Conservation (phyloP, 2,888 invertebrate genomes). For the Galerucella pusilla region DNA sequence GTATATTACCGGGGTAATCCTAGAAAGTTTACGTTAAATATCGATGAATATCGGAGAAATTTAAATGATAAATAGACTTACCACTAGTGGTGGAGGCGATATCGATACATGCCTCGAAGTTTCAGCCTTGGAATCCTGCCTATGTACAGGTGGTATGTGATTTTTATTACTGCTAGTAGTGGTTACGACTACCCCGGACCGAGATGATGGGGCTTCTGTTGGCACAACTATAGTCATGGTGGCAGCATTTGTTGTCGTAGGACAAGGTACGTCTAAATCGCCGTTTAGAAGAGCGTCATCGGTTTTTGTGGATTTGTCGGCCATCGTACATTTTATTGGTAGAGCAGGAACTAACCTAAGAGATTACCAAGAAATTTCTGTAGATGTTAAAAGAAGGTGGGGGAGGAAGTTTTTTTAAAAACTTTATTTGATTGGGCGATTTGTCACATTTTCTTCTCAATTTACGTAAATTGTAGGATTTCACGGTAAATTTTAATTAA, state of each 20-base stretch:
- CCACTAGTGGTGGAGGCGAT: constrained; percentile 41
- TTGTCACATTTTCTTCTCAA: no score
- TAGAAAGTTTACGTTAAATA: constrained; percentile 13
- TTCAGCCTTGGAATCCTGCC: constrained; percentile 49
- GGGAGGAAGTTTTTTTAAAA: no score
- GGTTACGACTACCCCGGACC: constrained; percentile 52
- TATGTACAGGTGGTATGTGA: constrained; percentile 42
- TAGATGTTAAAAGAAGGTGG: neutral
- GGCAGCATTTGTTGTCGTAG: constrained; percentile 67
- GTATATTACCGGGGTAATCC: constrained; percentile 56
- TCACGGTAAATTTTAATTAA: no score
- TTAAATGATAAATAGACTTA: constrained; percentile 31
- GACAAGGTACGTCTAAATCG: constrained; percentile 52
- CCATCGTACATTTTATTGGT: constrained; percentile 67
- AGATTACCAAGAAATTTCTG: constrained; percentile 2
- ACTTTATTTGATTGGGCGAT: no score
- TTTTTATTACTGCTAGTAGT: constrained; percentile 54
- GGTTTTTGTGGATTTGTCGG: constrained; percentile 79
- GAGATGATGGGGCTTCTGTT: constrained; percentile 55
- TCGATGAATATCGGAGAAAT: constrained; percentile 2
- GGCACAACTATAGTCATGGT: constrained; percentile 68
- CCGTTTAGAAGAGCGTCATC: constrained; percentile 64
- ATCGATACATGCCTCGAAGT: constrained; percentile 35
- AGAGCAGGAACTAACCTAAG: constrained; percentile 62
- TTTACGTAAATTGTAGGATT: no score